Percentiles rank a stretch among this genome's conserved stretches.
Evolutionary conservation across 2,113 vertebrate species (phyloP).

Genomic region (Scopus umbretta): DNA sequence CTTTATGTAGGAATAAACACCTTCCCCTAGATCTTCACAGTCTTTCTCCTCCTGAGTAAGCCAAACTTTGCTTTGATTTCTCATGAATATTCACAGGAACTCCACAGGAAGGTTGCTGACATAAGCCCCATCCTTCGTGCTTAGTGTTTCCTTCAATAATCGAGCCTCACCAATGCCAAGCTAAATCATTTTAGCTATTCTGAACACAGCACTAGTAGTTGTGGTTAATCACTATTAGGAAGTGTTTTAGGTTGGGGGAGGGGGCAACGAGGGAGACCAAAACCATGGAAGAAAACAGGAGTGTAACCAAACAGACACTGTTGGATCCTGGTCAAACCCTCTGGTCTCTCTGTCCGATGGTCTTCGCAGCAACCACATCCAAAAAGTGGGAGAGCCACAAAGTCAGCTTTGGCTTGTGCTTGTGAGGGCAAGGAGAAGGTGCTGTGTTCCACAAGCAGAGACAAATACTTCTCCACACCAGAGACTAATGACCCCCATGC

Average conservation of each 20-base stretch:
- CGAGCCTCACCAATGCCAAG: not conserved
- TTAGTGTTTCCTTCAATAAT: not conserved
- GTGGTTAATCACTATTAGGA: not conserved
- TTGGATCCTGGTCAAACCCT: not conserved
- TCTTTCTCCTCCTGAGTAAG: not conserved
- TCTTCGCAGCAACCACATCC: not conserved
- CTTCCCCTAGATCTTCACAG: not conserved
- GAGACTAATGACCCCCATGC: accelerated
- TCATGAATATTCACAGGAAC: not conserved
- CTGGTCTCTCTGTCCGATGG: not conserved
- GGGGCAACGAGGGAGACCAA: not conserved
- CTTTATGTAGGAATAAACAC: not conserved
- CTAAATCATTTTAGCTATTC: not conserved
- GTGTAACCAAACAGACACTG: not conserved
- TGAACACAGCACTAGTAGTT: not conserved
- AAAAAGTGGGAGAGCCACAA: not conserved
- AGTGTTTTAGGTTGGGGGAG: not conserved
- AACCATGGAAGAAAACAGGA: not conserved
- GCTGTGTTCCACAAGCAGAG: not conserved
- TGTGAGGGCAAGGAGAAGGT: not conserved
- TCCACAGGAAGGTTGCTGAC: not conserved
- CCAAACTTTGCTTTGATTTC: not conserved
- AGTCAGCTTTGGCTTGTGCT: not conserved
- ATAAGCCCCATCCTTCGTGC: not conserved
- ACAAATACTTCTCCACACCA: not conserved